A percentile compares a stretch with the other conserved stretches of the same genome.
Conservation (phyloP, 2,888 invertebrate genomes). For the Elmis aenea region DNA sequence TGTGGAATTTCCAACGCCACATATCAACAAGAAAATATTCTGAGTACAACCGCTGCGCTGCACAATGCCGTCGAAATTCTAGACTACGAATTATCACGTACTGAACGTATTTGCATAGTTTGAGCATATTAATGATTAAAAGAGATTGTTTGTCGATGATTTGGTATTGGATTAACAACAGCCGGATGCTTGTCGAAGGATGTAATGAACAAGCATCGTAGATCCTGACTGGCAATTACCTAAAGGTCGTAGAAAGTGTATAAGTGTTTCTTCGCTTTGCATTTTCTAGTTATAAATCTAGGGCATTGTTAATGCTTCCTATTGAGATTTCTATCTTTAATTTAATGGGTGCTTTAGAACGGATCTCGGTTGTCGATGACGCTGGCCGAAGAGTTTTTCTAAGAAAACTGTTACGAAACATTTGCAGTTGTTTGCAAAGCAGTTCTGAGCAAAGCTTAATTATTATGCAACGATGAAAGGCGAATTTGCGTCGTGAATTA, state of each 20-base stretch:
- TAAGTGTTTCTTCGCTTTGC: slow-evolving; percentile 12
- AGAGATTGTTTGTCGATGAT: slow-evolving; percentile 10
- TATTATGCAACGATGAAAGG: no score
- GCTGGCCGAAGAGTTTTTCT: slow-evolving; percentile 1
- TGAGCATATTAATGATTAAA: no score
- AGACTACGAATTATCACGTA: no score
- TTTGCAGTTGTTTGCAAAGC: no score
- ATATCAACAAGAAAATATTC: no score
- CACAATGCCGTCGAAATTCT: no score
- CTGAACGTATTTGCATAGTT: no score
- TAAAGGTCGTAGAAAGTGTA: slow-evolving; percentile 17
- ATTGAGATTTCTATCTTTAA: slow-evolving; percentile 10
- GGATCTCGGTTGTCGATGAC: slow-evolving; percentile 5
- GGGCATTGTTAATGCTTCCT: slow-evolving; percentile 15
- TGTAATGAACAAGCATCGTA: slow-evolving; percentile 15
- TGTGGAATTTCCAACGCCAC: no score
- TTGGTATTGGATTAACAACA: slow-evolving; percentile 12
- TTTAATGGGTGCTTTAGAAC: slow-evolving; percentile 10
- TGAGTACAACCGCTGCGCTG: no score
- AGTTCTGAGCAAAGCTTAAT: no score
- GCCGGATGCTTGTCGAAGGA: slow-evolving; percentile 15
- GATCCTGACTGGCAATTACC: slow-evolving; percentile 14
- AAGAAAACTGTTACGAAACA: slow-evolving; percentile 2
- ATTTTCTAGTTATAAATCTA: slow-evolving; percentile 16
- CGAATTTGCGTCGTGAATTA: no score